Evolutionary conservation across 2,113 vertebrate genomes (phyloP).

Genomic region (Tor tambroides): DNA sequence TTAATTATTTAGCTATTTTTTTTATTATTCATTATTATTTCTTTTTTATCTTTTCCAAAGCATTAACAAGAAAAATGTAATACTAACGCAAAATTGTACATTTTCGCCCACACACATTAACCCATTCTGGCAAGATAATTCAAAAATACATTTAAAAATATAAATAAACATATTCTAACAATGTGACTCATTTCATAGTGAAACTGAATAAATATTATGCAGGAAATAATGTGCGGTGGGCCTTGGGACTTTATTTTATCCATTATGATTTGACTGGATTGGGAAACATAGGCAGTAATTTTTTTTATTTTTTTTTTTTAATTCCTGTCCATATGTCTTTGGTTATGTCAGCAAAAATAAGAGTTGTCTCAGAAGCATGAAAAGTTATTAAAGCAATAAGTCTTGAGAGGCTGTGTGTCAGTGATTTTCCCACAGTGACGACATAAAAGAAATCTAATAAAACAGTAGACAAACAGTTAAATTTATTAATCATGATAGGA

Average conservation of each 20-base stretch:
- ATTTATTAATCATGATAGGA: background rate
- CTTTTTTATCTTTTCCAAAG: background rate
- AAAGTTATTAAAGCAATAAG: constrained; percentile 2
- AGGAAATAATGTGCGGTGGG: too few species aligned
- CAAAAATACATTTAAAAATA: background rate
- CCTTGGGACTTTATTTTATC: too few species aligned
- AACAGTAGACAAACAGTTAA: background rate
- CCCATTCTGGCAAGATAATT: background rate
- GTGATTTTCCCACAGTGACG: background rate
- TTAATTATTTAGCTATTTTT: background rate
- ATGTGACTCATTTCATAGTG: background rate
- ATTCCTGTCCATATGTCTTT: background rate
- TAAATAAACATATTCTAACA: background rate
- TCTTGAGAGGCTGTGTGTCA: background rate
- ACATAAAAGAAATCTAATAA: background rate
- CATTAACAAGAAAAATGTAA: background rate
- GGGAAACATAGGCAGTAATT: background rate
- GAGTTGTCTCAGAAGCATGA: background rate
- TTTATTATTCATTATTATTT: background rate
- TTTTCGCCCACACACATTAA: background rate
- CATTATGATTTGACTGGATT: background rate
- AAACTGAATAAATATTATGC: background rate
- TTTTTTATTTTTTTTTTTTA: too few species aligned
- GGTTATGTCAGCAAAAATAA: background rate
- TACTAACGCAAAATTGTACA: background rate